Base-by-base conservation (phyloP, 2,113 vertebrate genomes). In the Nannospalax galili region DNA sequence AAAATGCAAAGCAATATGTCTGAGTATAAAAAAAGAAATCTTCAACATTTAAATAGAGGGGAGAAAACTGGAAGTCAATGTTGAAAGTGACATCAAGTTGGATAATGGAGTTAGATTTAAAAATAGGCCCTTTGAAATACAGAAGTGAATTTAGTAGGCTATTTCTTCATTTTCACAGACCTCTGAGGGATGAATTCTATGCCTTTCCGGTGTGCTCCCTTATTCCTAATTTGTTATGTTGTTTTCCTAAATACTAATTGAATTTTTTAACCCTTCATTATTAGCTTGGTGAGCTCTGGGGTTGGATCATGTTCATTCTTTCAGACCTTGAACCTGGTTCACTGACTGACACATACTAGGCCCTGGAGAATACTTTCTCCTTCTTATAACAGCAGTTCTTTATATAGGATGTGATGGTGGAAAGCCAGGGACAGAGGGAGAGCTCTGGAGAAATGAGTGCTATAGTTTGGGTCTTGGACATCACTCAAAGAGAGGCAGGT, bases 11-110 rank as follows among this genome's bases (percentile, higher is more conserved):
- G 93, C 7, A 0, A 74, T 94, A 74, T 95, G 84, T 94, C 95
- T 95, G 96, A 64, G 77, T 88, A 78, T 84, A 89, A 96, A 95
- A 92, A 94, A 95, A 65, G 70, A 96, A 97, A 92, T 7, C 70
- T 96, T 95, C 94, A 93, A 90, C 95, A 82, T 95, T 97, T 95
- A 95, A 97, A 98, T 90, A 95, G 80, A 97, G 32, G 84, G 73
- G 45, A 95, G 86, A 94, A 97, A 97, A 74, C 91, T 91, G 74
- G 94, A 96, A 97, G 96, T 97, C 96, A 96, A 0, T 95, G 94
- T 94, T 95, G 80, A 97, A 97, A 97, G 96, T 97, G 95, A 96
- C 91, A 97, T 90, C 72, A 84, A 85, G 87, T 91, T 92, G 69
- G 91, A 90, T 95, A 97, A 94, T 90, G 87, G 72, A 94, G 72